These are phyloP conservation scores for Alectoris magna DNA, from an alignment of 2,797 vertebrate genomes.

Conservation along the genomic window DNA sequence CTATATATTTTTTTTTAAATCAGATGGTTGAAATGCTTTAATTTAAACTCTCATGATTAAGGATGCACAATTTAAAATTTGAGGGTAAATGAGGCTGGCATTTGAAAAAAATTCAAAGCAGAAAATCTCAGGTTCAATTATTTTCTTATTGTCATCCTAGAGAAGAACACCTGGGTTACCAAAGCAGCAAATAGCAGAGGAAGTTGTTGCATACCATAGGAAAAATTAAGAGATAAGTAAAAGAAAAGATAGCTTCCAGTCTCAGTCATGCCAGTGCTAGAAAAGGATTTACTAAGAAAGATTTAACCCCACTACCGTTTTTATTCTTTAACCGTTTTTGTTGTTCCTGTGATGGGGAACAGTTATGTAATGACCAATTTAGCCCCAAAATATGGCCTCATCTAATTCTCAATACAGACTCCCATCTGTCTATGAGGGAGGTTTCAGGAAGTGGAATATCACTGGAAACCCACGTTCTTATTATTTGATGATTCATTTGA, in stretches of 20 bases:
- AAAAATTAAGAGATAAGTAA: neutral
- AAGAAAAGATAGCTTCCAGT: neutral
- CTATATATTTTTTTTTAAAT: neutral
- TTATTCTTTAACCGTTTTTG: neutral
- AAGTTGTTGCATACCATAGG: neutral
- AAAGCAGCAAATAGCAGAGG: neutral
- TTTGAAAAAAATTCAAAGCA: neutral
- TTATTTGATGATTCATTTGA: neutral
- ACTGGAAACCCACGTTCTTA: neutral
- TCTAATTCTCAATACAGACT: neutral
- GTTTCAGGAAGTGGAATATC: neutral
- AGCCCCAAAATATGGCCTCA: neutral
- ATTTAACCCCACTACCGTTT: neutral
- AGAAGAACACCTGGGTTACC: neutral
- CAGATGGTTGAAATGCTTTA: neutral
- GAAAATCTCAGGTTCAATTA: neutral
- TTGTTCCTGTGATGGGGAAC: neutral
- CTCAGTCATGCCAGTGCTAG: neutral
- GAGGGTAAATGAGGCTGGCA: neutral
- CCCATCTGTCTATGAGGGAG: neutral
- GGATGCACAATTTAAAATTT: neutral
- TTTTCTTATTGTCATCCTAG: neutral
- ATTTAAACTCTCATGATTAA: slow-evolving; percentile 3
- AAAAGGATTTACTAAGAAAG: neutral
- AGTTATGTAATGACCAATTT: neutral